A percentile compares a stretch with the other conserved stretches of the same genome.
These are phyloP conservation scores for Aegithalos caudatus DNA, from an alignment of 2,113 vertebrate species.

Conservation along the genomic window DNA sequence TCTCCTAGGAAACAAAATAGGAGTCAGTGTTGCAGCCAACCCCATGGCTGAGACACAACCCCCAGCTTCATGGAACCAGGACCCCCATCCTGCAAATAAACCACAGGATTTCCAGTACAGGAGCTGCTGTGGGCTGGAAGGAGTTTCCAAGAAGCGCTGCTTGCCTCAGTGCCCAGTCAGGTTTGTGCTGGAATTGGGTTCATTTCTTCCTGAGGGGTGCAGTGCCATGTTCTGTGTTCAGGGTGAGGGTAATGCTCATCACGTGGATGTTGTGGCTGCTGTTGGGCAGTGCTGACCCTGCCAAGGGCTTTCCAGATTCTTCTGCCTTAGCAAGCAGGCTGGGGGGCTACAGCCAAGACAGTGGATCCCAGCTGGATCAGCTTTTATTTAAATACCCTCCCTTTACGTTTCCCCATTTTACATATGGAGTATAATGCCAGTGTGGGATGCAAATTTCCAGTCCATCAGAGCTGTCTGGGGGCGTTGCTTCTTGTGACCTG, in stretches of 20 bases:
- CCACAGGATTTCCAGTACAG: neutral
- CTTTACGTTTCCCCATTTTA: accelerated
- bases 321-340: neutral
- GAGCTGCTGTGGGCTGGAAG: neutral
- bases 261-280: accelerated
- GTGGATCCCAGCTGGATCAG: neutral
- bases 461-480: neutral
- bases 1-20: neutral
- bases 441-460: neutral
- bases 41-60: accelerated
- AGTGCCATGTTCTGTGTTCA: neutral
- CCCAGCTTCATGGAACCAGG: neutral
- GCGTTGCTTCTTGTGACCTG: neutral
- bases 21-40: neutral
- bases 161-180: neutral
- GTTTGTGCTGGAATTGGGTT: too few relatives aligned
- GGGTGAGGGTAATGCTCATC: neutral
- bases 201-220: accelerated
- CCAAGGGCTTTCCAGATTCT: neutral
- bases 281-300: neutral
- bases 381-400: neutral
- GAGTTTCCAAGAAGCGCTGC: neutral
- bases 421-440: neutral
- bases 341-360: neutral
- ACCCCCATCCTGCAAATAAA: neutral